A percentile compares a stretch with the other conserved stretches of the same genome.
Evolutionary conservation across 2,113 vertebrate genomes (phyloP).

Genomic region (Monopterus albus): DNA sequence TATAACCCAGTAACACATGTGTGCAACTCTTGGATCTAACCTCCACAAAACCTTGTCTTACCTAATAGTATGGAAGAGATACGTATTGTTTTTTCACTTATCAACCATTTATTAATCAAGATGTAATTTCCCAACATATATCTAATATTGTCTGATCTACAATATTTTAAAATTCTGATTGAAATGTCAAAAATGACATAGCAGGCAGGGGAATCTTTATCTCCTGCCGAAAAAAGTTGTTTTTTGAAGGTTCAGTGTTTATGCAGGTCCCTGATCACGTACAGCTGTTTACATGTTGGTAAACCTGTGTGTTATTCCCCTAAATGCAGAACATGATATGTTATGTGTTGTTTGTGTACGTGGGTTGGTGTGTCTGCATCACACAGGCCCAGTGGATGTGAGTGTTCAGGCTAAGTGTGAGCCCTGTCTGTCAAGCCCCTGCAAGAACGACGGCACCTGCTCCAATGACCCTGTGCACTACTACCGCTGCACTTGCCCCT

Average conservation of each 20-base stretch:
- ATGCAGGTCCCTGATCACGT: slow-evolving; percentile 46
- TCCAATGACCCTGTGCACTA: slow-evolving; percentile 94
- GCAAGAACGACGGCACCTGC: slow-evolving; percentile 96
- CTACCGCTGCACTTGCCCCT: slow-evolving; percentile 96
- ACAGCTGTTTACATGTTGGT: slow-evolving; percentile 20
- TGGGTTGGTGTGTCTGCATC: slow-evolving; percentile 52
- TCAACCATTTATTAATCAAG: not conserved
- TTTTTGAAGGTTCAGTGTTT: not conserved
- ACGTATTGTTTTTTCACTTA: no score
- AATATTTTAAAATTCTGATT: not conserved
- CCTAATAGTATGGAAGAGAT: no score
- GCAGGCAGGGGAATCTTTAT: not conserved
- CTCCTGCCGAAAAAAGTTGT: not conserved
- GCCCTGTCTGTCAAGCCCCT: slow-evolving; percentile 96
- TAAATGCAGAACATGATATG: not conserved
- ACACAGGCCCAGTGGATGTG: slow-evolving; percentile 90
- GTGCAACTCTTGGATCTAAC: no score
- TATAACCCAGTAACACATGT: not conserved
- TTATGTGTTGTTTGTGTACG: slow-evolving; percentile 44
- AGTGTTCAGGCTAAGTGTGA: slow-evolving; percentile 95
- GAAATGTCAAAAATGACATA: not conserved
- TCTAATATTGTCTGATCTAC: not conserved
- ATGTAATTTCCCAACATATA: not conserved
- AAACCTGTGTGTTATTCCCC: not conserved
- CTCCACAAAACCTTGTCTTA: not conserved